Base-by-base conservation (phyloP, 1,140 invertebrate species). In the Drosophila fuyamai region DNA sequence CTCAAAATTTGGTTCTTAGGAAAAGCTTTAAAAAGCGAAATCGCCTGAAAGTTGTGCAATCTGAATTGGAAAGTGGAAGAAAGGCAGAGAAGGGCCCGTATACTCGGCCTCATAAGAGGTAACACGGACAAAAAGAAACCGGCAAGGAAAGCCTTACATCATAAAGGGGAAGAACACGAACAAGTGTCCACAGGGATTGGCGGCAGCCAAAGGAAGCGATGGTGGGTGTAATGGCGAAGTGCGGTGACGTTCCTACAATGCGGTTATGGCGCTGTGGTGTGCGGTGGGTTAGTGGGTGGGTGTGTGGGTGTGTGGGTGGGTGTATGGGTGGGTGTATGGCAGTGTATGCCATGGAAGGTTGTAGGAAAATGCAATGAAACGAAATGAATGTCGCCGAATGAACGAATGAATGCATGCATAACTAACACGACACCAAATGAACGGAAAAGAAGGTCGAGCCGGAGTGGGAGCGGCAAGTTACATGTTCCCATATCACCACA, bases 381-480 rank as follows among this genome's bases (percentile, higher is more conserved):
- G 83, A 82, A 88, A 86, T 86, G 82, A 86, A 86, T 86, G 82
- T 86, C 83, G 79, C 83, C 76, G 83, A 82, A 81, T 63, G 79
- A 79, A 72, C 53, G 61, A 73, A 56, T 79, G 79, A 86, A 81
- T 81, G 78, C 76, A 86, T 83, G 76, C 83, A 86, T 83, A 86
- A 88, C 84, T 88, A 86, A 83, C 84, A 80, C 60, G 51, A 71
- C 61, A 41, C 48, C 55, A 50, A 63, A 48, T 43, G 41, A 59
- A 55, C 13, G 58, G 57, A 50, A 55, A 14, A 38, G 35, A 29
- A 58, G 46, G 44, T 53, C 44, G 14, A 10, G 10, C 29, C 2
- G 10, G 32, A 18, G 7, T 51, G 6, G 9, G 50, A 48, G 48
- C 48, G 5, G 12, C 44, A 59, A 46, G 57, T 59, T 41, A 38